Evolutionary conservation across 2,888 invertebrate species (phyloP).

Genomic region (Macropis europaea): DNA sequence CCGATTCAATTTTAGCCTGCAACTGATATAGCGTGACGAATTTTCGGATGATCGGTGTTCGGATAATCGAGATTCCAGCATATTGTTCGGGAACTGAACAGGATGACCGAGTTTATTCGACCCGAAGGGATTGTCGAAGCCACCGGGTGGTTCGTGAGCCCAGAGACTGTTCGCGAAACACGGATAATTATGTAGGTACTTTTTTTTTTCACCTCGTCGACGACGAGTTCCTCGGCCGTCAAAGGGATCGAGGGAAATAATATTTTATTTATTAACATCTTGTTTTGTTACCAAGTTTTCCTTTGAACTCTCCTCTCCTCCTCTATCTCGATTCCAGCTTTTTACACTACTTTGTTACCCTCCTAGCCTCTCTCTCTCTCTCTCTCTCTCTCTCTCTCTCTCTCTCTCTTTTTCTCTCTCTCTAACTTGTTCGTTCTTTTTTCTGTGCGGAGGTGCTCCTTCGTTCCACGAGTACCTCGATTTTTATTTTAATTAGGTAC

Average conservation of each 20-base stretch:
- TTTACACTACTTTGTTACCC: not conserved
- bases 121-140: not conserved
- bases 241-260: constrained; percentile 18
- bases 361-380: too few species aligned
- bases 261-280: constrained; percentile 35
- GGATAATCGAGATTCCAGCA: too few species aligned
- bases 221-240: not conserved
- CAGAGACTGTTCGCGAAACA: not conserved
- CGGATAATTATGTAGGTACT: constrained; percentile 11
- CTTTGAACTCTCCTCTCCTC: not conserved
- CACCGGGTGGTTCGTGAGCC: constrained; percentile 4
- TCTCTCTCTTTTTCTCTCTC: too few species aligned
- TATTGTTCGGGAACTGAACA: not conserved
- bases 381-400: too few species aligned
- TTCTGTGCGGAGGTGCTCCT: not conserved
- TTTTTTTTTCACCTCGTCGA: not conserved
- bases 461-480: not conserved
- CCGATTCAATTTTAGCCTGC: too few species aligned
- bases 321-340: not conserved
- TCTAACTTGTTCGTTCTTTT: too few species aligned
- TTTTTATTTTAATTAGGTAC: constrained; percentile 35
- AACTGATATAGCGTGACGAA: too few species aligned
- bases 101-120: not conserved
- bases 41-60: too few species aligned
- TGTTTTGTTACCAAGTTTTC: not conserved